Evolutionary conservation across 35 echinoderm and acorn worm species (phyloP).

Genomic region (Heliocidaris erythrogramma): DNA sequence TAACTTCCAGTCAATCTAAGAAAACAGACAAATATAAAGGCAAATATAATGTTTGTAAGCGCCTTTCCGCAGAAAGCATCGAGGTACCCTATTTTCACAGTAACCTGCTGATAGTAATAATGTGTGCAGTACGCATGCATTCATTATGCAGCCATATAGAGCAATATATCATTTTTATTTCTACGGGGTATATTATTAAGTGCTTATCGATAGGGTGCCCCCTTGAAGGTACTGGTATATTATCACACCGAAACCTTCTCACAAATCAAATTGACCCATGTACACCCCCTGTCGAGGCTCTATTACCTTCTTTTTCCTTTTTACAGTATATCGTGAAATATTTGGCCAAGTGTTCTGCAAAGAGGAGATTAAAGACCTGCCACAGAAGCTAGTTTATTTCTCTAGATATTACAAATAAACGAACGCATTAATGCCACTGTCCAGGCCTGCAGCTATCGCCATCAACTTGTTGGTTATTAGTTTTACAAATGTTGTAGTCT

Average conservation of each 20-base stretch:
- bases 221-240: not conserved
- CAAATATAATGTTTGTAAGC: not conserved
- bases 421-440: not conserved
- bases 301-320: not conserved
- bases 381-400: not conserved
- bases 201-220: constrained; percentile 1
- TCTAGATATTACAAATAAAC: not conserved
- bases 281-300: not conserved
- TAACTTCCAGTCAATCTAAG: no score
- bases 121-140: not conserved
- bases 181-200: constrained; percentile 14
- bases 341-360: constrained; percentile 15
- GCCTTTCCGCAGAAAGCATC: not conserved
- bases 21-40: no score
- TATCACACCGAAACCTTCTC: constrained; percentile 19
- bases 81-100: not conserved
- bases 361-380: not conserved
- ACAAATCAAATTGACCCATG: constrained; percentile 34
- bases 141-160: not conserved
- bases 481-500: no score
- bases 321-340: not conserved
- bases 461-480: no score
- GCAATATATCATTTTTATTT: constrained; percentile 27
- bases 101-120: not conserved
- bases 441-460: no score